Evolutionary conservation across 1,140 invertebrate genomes (phyloP).

Genomic region (Chironomus striatipennis): DNA sequence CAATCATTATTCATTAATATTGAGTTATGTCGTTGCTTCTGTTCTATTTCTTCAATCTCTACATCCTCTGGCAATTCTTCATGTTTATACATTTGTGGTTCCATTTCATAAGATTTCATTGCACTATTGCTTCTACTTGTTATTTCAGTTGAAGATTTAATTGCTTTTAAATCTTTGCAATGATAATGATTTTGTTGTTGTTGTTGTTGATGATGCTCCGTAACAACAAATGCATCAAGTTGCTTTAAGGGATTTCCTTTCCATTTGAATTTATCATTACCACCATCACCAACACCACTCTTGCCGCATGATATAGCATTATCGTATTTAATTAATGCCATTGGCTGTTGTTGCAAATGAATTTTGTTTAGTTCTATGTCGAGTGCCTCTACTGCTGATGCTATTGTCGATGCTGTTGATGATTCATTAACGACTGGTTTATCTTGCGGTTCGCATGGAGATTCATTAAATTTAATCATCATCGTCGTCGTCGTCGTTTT

Average conservation of each 20-base stretch:
- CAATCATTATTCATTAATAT: conserved; percentile 23
- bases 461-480: conserved; percentile 15
- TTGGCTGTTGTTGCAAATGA: too few species aligned
- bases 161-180: not conserved
- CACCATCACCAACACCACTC: too few species aligned
- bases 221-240: too few species aligned
- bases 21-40: conserved; percentile 12
- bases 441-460: not conserved
- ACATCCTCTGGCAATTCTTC: too few species aligned
- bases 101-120: not conserved
- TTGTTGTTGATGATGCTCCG: too few species aligned
- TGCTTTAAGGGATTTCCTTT: not conserved
- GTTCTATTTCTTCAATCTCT: conserved; percentile 4
- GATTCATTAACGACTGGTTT: too few species aligned
- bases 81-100: not conserved
- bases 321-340: too few species aligned
- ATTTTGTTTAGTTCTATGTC: not conserved
- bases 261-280: not conserved
- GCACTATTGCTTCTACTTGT: too few species aligned
- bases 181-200: too few species aligned
- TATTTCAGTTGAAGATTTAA: not conserved
- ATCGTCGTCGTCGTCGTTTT: not conserved
- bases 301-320: too few species aligned
- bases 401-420: not conserved
- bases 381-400: not conserved